These are phyloP conservation scores for Megamerina dolium DNA, from an alignment of 2,888 invertebrate species.

Conservation along the genomic window DNA sequence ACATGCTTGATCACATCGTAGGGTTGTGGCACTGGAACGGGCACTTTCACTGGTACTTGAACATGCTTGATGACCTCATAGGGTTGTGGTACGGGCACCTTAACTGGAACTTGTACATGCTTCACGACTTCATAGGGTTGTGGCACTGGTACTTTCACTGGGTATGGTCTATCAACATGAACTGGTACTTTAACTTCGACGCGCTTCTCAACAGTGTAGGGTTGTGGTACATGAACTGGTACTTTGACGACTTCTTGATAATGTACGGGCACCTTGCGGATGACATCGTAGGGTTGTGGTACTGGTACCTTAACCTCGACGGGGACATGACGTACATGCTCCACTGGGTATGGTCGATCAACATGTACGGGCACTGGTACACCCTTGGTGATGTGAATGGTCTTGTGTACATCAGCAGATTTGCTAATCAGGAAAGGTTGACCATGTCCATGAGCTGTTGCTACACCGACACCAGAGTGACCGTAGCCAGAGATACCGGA, in stretches of 20 bases:
- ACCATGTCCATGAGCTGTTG: constrained; percentile 27
- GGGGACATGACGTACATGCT: constrained; percentile 57
- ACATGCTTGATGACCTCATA: constrained; percentile 52
- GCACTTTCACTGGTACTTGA: constrained; percentile 56
- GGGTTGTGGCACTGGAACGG: constrained; percentile 58
- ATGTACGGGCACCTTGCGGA: constrained; percentile 61
- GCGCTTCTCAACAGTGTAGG: constrained; percentile 53
- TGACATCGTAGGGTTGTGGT: constrained; percentile 67
- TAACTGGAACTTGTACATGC: constrained; percentile 56
- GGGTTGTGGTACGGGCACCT: constrained; percentile 59
- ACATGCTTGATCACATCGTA: constrained; percentile 55
- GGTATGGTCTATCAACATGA: constrained; percentile 63
- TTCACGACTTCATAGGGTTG: constrained; percentile 61
- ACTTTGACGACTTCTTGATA: constrained; percentile 63
- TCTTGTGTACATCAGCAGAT: constrained; percentile 58
- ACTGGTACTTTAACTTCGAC: constrained; percentile 57
- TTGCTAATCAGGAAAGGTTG: constrained; percentile 46
- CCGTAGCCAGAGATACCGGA: constrained; percentile 14
- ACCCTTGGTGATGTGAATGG: constrained; percentile 67
- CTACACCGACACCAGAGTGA: constrained; percentile 29
- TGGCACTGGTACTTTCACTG: constrained; percentile 60
- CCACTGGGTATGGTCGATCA: constrained; percentile 65
- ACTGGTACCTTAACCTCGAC: constrained; percentile 60
- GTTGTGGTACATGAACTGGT: constrained; percentile 58
- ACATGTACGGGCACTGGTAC: constrained; percentile 69